Conservation (phyloP, 2,797 vertebrate species). For the Tragelaphus eurycerus region DNA sequence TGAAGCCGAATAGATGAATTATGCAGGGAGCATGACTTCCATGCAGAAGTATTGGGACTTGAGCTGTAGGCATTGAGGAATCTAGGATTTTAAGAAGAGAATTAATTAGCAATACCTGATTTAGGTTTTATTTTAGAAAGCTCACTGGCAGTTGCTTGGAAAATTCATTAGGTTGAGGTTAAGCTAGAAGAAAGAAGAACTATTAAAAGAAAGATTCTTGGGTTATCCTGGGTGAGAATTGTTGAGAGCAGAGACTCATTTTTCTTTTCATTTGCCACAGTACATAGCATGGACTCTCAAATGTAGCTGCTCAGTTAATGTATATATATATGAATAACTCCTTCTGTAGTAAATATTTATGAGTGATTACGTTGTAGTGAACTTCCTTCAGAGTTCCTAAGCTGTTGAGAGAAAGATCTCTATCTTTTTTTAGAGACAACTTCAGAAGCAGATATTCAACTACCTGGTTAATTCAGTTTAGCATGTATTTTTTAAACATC, state of each 20-base stretch:
- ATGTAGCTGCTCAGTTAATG: neutral
- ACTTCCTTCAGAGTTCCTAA: neutral
- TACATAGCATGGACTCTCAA: neutral
- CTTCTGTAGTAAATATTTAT: neutral
- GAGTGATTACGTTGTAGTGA: neutral
- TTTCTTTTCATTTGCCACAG: neutral
- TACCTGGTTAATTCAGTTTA: neutral
- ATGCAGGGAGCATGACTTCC: neutral
- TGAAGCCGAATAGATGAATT: neutral
- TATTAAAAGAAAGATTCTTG: neutral
- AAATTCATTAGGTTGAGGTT: neutral
- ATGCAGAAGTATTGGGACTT: neutral
- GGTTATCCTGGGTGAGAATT: neutral
- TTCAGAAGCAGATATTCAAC: neutral
- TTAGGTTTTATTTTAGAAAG: slow-evolving; percentile 32
- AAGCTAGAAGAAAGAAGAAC: neutral
- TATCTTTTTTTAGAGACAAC: neutral
- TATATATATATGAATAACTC: neutral
- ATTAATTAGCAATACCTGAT: neutral
- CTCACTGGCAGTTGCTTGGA: neutral
- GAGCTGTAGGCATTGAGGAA: neutral
- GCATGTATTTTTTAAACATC: neutral
- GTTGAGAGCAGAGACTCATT: neutral
- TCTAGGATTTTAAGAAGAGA: neutral
- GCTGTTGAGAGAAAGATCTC: neutral